Evolutionary conservation across 2,888 invertebrate genomes (phyloP).

Genomic region (Lepidochrysops patricia): DNA sequence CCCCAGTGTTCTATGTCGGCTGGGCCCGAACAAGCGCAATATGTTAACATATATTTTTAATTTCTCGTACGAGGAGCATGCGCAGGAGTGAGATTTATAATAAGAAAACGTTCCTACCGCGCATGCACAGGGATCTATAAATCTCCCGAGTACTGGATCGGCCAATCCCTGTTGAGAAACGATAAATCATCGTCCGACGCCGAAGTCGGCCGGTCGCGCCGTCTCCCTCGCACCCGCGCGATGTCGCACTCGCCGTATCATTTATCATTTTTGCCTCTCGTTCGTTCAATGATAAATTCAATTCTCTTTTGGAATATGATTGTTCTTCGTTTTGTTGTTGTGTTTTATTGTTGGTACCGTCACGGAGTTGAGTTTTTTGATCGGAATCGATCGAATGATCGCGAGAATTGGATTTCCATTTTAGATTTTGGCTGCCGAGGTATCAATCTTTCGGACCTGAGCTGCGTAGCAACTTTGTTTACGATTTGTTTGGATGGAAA

Average conservation of each 20-base stretch:
- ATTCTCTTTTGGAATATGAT: conserved; percentile 72
- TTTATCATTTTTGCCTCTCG: conserved; percentile 71
- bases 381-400: conserved; percentile 68
- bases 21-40: conserved; percentile 39
- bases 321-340: conserved; percentile 69
- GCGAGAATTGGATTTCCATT: conserved; percentile 71
- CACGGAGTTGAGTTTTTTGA: conserved; percentile 68
- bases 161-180: conserved; percentile 73
- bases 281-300: conserved; percentile 72
- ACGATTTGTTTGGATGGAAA: conserved; percentile 15
- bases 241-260: conserved; percentile 47
- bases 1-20: conserved; percentile 37
- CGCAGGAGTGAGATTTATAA: conserved; percentile 72
- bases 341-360: conserved; percentile 69
- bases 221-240: conserved; percentile 52
- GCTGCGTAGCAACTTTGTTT: conserved; percentile 21
- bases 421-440: conserved; percentile 55
- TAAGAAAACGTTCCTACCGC: conserved; percentile 73
- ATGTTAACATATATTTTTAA: conserved; percentile 69
- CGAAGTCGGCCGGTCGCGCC: conserved; percentile 47
- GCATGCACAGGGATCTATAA: conserved; percentile 71
- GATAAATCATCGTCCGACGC: conserved; percentile 70
- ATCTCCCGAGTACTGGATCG: conserved; percentile 69
- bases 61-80: conserved; percentile 56
- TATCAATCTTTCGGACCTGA: conserved; percentile 53